Evolutionary conservation across 2,113 vertebrate genomes (phyloP).

Genomic region (Anhinga rufa): DNA sequence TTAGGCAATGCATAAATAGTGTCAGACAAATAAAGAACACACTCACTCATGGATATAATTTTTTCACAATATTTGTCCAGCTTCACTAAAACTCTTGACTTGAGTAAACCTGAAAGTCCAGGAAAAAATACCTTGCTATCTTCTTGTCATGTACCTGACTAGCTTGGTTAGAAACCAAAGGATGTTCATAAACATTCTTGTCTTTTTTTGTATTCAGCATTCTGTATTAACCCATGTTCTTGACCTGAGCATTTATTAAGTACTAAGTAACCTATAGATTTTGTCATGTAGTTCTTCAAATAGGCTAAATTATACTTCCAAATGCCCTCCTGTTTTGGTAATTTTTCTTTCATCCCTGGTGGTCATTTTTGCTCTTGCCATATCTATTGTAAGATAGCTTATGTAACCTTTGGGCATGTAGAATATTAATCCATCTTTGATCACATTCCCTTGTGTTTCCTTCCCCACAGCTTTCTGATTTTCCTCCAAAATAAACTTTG

Average conservation of each 20-base stretch:
- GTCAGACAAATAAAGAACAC: not conserved
- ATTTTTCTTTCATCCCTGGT: not conserved
- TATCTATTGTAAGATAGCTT: not conserved
- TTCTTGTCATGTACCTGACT: not conserved
- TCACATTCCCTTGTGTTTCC: not conserved
- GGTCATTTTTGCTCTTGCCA: not conserved
- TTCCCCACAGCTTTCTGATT: not conserved
- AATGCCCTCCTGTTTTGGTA: not conserved
- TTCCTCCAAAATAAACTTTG: not conserved
- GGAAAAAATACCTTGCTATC: not conserved
- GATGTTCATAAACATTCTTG: not conserved
- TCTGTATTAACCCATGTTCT: not conserved
- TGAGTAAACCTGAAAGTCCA: not conserved
- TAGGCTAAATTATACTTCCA: not conserved
- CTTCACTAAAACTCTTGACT: not conserved
- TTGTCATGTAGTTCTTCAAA: not conserved
- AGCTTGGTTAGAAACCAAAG: not conserved
- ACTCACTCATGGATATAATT: not conserved
- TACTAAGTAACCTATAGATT: not conserved
- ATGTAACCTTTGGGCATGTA: not conserved
- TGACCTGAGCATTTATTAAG: not conserved
- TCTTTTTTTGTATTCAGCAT: not conserved
- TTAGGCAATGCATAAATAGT: not conserved
- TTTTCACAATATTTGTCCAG: not conserved
- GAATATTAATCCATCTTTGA: constrained; percentile 15